phyloP scores from a whole-genome alignment of 1,140 invertebrate species.

The Bombyx mandarina region DNA sequence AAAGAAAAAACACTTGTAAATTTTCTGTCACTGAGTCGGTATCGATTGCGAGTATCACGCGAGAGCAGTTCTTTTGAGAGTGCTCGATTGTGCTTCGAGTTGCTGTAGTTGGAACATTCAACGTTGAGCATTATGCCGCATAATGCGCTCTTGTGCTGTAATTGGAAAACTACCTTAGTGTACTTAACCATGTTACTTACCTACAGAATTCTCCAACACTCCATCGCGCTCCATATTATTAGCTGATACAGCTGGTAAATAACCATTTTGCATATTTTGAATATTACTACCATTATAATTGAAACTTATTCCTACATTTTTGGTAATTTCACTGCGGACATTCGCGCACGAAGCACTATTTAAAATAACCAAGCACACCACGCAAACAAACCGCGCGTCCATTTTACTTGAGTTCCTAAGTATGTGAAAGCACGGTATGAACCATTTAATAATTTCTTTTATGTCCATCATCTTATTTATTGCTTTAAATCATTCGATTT shows the following conservation, averaged over 20 bases:
- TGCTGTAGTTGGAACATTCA: too few species aligned
- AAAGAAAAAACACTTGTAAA: too few species aligned
- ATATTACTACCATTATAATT: slow-evolving; percentile 1
- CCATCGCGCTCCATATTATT: neutral
- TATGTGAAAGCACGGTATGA: slow-evolving; percentile 58
- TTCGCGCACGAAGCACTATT: neutral
- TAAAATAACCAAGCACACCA: slow-evolving; percentile 38
- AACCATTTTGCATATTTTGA: slow-evolving; percentile 2
- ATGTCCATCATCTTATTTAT: slow-evolving; percentile 44
- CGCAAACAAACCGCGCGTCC: slow-evolving; percentile 23
- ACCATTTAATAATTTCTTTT: slow-evolving; percentile 64
- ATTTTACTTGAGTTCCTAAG: slow-evolving; percentile 36
- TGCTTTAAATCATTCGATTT: slow-evolving; percentile 6
- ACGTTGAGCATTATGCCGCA: too few species aligned
- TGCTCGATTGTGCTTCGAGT: too few species aligned
- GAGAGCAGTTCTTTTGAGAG: too few species aligned
- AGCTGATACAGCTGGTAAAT: neutral
- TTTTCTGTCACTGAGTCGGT: too few species aligned
- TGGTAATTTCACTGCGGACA: slow-evolving; percentile 1
- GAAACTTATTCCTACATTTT: slow-evolving; percentile 5
- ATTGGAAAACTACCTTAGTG: neutral
- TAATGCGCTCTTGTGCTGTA: too few species aligned
- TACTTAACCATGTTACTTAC: neutral
- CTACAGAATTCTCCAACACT: neutral
- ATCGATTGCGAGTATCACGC: too few species aligned